Conservation (phyloP, 2,797 vertebrate genomes). For the Notoglanidium macrostoma region DNA sequence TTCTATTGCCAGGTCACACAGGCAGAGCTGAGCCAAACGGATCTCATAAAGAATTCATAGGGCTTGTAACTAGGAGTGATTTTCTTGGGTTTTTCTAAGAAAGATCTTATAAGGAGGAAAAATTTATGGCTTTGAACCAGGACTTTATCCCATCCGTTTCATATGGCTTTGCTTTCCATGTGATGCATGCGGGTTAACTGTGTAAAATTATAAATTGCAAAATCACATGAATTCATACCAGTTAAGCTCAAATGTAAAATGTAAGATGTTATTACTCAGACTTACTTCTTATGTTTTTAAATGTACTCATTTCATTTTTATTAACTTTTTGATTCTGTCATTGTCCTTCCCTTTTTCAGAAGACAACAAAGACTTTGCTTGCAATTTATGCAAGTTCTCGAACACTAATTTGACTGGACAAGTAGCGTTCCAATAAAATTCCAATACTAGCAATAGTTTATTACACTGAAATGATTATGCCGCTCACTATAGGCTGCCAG, state of each 20-base stretch:
- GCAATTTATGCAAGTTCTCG: background rate
- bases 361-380: background rate
- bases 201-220: background rate
- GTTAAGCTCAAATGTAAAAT: background rate
- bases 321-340: background rate
- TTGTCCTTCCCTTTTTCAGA: background rate
- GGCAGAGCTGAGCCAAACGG: background rate
- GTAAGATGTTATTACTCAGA: background rate
- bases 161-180: background rate
- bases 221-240: background rate
- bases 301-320: background rate
- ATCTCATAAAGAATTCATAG: constrained; percentile 36
- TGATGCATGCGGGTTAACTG: background rate
- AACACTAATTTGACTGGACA: background rate
- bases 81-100: constrained; percentile 9
- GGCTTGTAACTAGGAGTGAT: constrained; percentile 17
- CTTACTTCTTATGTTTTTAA: background rate
- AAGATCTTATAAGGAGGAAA: background rate
- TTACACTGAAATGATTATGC: background rate
- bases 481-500: too few species aligned
- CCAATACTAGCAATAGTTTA: too few species aligned
- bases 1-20: constrained; percentile 27
- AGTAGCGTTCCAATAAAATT: background rate
- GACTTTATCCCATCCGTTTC: background rate
- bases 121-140: background rate